Conservation (phyloP, 1,140 invertebrate genomes). For the Daktulosphaira vitifoliae region DNA sequence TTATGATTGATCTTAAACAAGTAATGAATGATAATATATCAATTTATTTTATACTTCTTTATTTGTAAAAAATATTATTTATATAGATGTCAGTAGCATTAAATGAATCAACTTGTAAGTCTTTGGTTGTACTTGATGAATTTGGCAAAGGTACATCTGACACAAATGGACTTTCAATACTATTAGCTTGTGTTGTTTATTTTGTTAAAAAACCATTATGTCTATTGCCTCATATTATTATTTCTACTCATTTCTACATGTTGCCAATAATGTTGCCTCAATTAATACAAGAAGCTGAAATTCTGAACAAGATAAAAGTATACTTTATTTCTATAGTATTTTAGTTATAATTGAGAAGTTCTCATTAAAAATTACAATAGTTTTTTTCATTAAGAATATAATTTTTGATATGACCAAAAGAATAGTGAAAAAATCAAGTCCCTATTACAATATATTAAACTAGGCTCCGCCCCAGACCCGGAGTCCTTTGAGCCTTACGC, state of each 20-base stretch:
- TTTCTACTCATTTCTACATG: conserved; percentile 67
- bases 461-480: too few species aligned
- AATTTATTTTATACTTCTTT: neutral
- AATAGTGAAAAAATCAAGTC: too few species aligned
- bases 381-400: too few species aligned
- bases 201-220: conserved; percentile 49
- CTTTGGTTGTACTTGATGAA: conserved; percentile 79
- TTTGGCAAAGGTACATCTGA: conserved; percentile 82
- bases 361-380: too few species aligned
- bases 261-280: conserved; percentile 50
- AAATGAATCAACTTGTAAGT: conserved; percentile 49
- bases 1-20: conserved; percentile 75
- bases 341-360: too few species aligned
- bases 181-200: conserved; percentile 56
- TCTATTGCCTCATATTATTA: conserved; percentile 61
- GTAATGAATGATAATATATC: conserved; percentile 44
- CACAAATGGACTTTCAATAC: conserved; percentile 60
- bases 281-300: conserved; percentile 37
- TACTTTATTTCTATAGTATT: neutral
- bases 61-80: conserved; percentile 38
- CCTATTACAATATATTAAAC: too few species aligned
- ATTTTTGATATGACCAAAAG: too few species aligned
- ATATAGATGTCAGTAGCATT: conserved; percentile 46
- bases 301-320: conserved; percentile 3
- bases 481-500: too few species aligned